Evolutionary conservation across 2,888 invertebrate species (phyloP).

Genomic region (Tipula vernalis): DNA sequence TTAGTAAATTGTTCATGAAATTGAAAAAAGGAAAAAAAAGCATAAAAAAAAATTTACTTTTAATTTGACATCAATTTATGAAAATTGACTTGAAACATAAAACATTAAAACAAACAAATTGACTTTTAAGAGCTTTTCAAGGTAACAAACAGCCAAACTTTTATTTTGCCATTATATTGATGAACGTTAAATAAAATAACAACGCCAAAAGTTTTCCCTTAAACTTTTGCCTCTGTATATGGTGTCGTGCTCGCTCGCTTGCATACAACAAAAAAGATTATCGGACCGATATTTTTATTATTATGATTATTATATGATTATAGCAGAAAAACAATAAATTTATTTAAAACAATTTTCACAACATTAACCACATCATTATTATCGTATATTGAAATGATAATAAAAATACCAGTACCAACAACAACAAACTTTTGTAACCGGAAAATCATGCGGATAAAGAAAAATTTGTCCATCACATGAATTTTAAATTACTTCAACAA

Average conservation of each 20-base stretch:
- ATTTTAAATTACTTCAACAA: not conserved
- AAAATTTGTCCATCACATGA: not conserved
- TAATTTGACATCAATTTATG: constrained; percentile 4
- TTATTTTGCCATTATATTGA: not conserved
- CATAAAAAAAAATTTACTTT: not conserved
- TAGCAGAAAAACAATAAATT: not conserved
- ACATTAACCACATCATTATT: constrained; percentile 4
- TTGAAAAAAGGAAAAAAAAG: not conserved
- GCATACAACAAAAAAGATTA: not conserved
- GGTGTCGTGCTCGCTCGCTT: not conserved
- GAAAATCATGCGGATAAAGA: not conserved
- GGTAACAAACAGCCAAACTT: not conserved
- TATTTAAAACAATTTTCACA: constrained; percentile 4
- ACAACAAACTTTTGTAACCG: not conserved
- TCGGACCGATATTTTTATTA: not conserved
- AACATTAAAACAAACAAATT: not conserved
- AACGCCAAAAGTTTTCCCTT: not conserved
- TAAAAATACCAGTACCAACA: not conserved
- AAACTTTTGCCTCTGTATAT: not conserved
- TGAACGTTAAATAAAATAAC: not conserved
- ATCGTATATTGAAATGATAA: not conserved
- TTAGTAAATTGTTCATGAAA: not conserved
- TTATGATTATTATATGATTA: not conserved
- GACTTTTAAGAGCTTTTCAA: not conserved
- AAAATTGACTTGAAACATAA: not conserved